These are phyloP conservation scores for Pristionchus fissidentatus DNA, from an alignment of 2,888 invertebrate genomes.

Conservation along the genomic window DNA sequence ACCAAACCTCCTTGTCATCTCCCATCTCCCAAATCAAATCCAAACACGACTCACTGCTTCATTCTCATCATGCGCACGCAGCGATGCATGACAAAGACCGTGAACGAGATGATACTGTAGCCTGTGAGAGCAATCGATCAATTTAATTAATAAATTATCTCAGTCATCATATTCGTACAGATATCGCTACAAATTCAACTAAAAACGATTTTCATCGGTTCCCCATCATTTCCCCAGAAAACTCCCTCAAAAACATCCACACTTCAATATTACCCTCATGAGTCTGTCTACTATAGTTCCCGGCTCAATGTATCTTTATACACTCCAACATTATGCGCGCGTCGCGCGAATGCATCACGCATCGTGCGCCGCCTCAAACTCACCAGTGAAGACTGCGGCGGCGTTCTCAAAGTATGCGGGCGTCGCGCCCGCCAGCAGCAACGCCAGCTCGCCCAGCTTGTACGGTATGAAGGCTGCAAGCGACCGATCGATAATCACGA, in stretches of 20 bases:
- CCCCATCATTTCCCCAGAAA: too few species aligned
- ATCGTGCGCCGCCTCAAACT: not conserved
- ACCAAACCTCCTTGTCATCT: too few species aligned
- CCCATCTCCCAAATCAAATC: too few species aligned
- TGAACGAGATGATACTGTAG: constrained; percentile 90
- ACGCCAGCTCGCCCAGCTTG: constrained; percentile 90
- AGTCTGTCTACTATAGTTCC: too few species aligned
- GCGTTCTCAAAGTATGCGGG: constrained; percentile 80
- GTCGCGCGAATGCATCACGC: too few species aligned
- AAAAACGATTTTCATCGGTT: too few species aligned
- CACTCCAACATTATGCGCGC: not conserved
- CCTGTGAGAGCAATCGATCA: constrained; percentile 83
- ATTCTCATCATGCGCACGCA: constrained; percentile 87
- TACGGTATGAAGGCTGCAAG: constrained; percentile 90
- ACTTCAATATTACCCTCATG: too few species aligned
- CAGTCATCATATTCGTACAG: too few species aligned
- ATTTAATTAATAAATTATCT: too few species aligned
- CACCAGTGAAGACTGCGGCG: constrained; percentile 59
- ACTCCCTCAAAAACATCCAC: too few species aligned
- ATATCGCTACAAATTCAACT: too few species aligned
- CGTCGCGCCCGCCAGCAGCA: constrained; percentile 83
- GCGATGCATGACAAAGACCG: constrained; percentile 87
- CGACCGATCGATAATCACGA: not conserved
- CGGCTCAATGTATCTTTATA: too few species aligned
- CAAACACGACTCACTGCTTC: constrained; percentile 81